phyloP scores from a whole-genome alignment of 2,113 vertebrate species.

The Cricetomys ansorgei region DNA sequence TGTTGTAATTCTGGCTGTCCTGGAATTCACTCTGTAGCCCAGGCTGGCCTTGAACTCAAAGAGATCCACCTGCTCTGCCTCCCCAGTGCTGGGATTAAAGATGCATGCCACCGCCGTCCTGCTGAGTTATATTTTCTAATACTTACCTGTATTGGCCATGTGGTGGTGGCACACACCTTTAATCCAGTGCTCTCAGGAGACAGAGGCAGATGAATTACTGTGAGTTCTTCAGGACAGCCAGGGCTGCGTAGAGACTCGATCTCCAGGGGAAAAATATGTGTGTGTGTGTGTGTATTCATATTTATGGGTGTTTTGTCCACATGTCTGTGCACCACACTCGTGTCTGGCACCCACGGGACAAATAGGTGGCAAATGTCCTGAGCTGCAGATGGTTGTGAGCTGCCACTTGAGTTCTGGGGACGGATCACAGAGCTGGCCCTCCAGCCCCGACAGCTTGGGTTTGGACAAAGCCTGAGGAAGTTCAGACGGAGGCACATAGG shows the following conservation, averaged over 20 bases:
- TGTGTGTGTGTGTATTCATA: not conserved
- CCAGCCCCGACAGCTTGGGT: not conserved
- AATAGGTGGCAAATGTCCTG: not conserved
- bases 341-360: not conserved
- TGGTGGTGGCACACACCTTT: too few species aligned
- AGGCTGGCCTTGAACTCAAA: too few species aligned
- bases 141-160: too few species aligned
- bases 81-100: too few species aligned
- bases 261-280: not conserved
- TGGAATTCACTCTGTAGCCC: too few species aligned
- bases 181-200: too few species aligned
- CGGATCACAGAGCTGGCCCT: not conserved
- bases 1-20: too few species aligned
- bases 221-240: not conserved
- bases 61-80: too few species aligned
- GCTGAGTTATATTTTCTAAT: too few species aligned
- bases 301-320: not conserved
- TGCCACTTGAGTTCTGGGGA: too few species aligned
- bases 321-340: not conserved
- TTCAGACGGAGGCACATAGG: not conserved
- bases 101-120: too few species aligned
- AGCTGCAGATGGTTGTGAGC: not conserved
- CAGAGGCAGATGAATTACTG: too few species aligned
- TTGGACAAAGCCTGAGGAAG: not conserved
- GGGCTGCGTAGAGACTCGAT: not conserved